Conservation (phyloP, 2,888 invertebrate genomes). For the Plagiodera versicolora region DNA sequence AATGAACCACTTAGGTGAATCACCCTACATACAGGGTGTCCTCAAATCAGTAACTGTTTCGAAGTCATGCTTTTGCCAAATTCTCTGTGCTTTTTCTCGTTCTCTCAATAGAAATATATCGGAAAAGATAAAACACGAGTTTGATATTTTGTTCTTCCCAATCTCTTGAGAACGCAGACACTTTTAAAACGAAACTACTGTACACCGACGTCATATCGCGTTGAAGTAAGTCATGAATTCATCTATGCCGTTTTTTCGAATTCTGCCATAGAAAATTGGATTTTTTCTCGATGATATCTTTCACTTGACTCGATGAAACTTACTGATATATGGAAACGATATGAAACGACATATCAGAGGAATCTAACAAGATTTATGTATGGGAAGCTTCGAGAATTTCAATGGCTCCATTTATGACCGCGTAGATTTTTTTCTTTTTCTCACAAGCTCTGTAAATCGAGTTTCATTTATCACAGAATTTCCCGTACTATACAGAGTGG, state of each 20-base stretch:
- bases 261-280: slow-evolving; percentile 11
- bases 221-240: slow-evolving; percentile 33
- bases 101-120: no score
- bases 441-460: neutral
- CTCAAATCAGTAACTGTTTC: no score
- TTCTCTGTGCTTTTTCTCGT: no score
- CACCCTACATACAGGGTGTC: no score
- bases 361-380: slow-evolving; percentile 30
- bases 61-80: no score
- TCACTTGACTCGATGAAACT: slow-evolving; percentile 20
- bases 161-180: no score
- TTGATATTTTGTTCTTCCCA: neutral
- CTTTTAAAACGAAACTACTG: neutral
- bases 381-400: slow-evolving; percentile 18
- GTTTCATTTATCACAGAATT: neutral
- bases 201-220: slow-evolving; percentile 30
- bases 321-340: slow-evolving; percentile 22
- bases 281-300: slow-evolving; percentile 7
- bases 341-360: slow-evolving; percentile 28
- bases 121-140: no score
- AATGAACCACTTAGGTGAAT: no score
- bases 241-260: slow-evolving; percentile 26
- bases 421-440: neutral
- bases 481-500: neutral
- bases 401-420: slow-evolving; percentile 2